Evolutionary conservation across 2,797 vertebrate species (phyloP).

Genomic region (Tapirus indicus): DNA sequence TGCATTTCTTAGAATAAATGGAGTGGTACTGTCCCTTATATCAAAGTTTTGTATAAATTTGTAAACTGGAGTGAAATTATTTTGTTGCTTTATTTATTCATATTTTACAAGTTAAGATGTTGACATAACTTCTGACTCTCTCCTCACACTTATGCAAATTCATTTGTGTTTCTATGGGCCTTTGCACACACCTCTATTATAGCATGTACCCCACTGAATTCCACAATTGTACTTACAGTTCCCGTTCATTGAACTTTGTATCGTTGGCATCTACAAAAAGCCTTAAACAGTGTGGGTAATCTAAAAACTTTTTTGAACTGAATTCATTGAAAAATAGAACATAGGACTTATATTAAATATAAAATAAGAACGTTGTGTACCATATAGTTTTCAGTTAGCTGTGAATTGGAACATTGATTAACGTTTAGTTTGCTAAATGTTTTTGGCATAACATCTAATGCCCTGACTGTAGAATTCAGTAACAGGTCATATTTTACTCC

Average conservation of each 20-base stretch:
- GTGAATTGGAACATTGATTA: not conserved
- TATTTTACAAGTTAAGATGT: not conserved
- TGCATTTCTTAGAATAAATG: not conserved
- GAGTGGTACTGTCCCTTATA: not conserved
- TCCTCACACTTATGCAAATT: not conserved
- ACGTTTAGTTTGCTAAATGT: not conserved
- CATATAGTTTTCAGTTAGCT: not conserved
- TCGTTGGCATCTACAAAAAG: not conserved
- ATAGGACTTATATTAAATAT: not conserved
- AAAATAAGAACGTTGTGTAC: conserved; percentile 3
- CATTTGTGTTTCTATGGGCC: not conserved
- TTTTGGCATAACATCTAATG: not conserved
- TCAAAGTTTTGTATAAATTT: not conserved
- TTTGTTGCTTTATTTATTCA: not conserved
- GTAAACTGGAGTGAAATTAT: not conserved
- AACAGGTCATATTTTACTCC: not conserved
- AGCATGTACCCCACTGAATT: not conserved
- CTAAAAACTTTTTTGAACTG: not conserved
- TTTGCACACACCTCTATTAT: not conserved
- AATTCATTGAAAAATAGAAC: not conserved
- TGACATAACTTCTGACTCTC: not conserved
- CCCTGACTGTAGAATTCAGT: not conserved
- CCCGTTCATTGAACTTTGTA: not conserved
- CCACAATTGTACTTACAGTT: not conserved
- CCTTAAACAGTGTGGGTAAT: not conserved